phyloP scores from a whole-genome alignment of 2,797 vertebrate species.

The Manis pentadactyla region DNA sequence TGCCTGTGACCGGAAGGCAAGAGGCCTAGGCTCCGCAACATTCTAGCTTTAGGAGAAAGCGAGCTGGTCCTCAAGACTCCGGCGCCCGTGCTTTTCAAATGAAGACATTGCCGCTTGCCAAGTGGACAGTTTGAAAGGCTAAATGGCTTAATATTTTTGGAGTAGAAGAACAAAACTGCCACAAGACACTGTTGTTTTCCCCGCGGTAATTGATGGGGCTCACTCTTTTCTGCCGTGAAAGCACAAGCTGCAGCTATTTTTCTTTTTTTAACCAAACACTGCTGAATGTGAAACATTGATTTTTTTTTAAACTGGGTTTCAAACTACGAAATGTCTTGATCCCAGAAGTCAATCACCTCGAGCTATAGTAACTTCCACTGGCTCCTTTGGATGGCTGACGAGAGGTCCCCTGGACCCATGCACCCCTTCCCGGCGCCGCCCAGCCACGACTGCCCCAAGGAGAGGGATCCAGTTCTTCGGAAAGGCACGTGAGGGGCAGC shows the following conservation, averaged over 20 bases:
- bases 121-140: conserved; percentile 38
- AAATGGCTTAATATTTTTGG: conserved; percentile 77
- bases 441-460: not conserved
- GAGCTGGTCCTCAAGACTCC: not conserved
- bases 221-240: conserved; percentile 67
- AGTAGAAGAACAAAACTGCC: conserved; percentile 64
- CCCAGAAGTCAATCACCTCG: conserved; percentile 78
- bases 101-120: conserved; percentile 6
- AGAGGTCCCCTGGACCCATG: not conserved
- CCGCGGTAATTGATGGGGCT: conserved; percentile 72
- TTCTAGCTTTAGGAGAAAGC: not conserved
- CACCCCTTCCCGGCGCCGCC: fast-evolving
- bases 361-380: conserved; percentile 23
- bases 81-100: not conserved
- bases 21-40: not conserved
- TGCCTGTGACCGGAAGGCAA: not conserved
- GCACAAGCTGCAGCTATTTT: conserved; percentile 73
- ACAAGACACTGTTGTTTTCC: conserved; percentile 52
- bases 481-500: fast-evolving
- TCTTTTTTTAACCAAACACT: conserved; percentile 84
- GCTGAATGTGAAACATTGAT: conserved; percentile 78
- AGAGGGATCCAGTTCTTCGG: not conserved
- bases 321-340: conserved; percentile 74
- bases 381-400: conserved; percentile 33
- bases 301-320: conserved; percentile 76